A percentile compares a stretch with the other conserved stretches of the same genome.
Conservation (phyloP, 1,140 invertebrate species). For the Himalopsyche phryganea region DNA sequence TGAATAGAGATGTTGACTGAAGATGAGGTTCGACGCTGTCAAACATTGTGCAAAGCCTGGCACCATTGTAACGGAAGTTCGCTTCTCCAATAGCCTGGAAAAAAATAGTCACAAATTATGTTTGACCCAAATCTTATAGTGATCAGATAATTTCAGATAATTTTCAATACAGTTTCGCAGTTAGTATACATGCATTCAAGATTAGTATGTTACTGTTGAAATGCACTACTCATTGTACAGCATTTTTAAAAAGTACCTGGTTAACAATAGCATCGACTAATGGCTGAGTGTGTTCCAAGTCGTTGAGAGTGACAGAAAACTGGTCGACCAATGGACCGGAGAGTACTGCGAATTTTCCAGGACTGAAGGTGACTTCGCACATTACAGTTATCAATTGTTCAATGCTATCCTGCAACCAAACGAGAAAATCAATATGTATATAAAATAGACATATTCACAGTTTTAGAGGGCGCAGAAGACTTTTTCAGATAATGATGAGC, state of each 20-base stretch:
- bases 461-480: too few species aligned
- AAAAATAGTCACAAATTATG: neutral
- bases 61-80: slow-evolving; percentile 66
- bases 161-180: too few species aligned
- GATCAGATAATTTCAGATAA: too few species aligned
- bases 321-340: slow-evolving; percentile 55
- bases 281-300: slow-evolving; percentile 50
- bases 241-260: too few species aligned
- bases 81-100: slow-evolving; percentile 60
- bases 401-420: slow-evolving; percentile 47
- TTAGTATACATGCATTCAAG: too few species aligned
- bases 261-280: slow-evolving; percentile 58
- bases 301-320: slow-evolving; percentile 52
- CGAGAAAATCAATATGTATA: too few species aligned
- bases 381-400: slow-evolving; percentile 55
- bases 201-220: too few species aligned
- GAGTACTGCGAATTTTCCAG: slow-evolving; percentile 56
- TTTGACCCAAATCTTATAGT: too few species aligned
- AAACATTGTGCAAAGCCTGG: slow-evolving; percentile 59
- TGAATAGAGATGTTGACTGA: slow-evolving; percentile 52
- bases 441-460: too few species aligned
- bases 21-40: slow-evolving; percentile 43
- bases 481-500: too few species aligned
- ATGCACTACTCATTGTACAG: too few species aligned
- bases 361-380: slow-evolving; percentile 58